Percentiles rank a stretch among this genome's conserved stretches.
Conservation (phyloP, 2,797 vertebrate genomes). For the Acropternis orthonyx region DNA sequence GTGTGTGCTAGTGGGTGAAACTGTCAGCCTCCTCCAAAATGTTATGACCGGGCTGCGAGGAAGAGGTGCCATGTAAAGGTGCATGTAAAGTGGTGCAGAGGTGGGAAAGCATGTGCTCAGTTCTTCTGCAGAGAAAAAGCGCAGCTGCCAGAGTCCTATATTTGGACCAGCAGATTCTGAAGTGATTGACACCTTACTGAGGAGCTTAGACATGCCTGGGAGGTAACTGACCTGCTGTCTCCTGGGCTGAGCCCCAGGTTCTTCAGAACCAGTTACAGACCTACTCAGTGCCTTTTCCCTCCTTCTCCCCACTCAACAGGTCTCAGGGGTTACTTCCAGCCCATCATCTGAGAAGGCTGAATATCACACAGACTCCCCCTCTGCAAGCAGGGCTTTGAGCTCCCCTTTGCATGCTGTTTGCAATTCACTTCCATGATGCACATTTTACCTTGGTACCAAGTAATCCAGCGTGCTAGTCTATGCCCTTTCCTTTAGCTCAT, state of each 20-base stretch:
- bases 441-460: not conserved
- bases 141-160: accelerated
- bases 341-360: not conserved
- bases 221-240: not conserved
- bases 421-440: not conserved
- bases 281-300: not conserved
- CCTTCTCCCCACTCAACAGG: accelerated
- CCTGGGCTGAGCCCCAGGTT: not conserved
- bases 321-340: not conserved
- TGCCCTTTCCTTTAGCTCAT: not conserved
- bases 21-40: not conserved
- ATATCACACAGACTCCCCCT: accelerated
- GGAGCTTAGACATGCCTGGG: accelerated
- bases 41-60: not conserved
- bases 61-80: not conserved
- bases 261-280: not conserved
- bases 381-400: not conserved
- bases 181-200: accelerated
- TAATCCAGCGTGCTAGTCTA: not conserved
- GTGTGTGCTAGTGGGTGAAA: not conserved
- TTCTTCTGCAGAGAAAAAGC: not conserved
- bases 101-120: not conserved
- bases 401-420: not conserved
- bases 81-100: not conserved
- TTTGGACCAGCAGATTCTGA: not conserved